Evolutionary conservation across 2,113 vertebrate species (phyloP).

Genomic region (Siniperca knerii): DNA sequence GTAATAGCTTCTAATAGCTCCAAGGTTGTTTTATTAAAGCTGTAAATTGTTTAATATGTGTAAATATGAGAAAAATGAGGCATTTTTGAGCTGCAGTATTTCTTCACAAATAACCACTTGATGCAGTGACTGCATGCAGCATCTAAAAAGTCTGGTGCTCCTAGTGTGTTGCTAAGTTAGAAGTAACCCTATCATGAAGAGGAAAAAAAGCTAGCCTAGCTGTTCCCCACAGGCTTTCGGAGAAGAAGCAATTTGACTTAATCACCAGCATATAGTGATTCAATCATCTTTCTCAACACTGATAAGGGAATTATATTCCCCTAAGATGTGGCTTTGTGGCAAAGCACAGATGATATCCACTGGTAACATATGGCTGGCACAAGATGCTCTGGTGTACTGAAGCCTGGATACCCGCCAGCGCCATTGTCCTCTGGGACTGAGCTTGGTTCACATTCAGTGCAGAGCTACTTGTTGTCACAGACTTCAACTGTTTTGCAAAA

Average conservation of each 20-base stretch:
- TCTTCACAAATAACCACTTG: neutral
- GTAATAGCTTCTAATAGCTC: neutral
- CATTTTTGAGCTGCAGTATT: neutral
- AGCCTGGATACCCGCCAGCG: conserved; percentile 52
- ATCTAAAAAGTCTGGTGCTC: neutral
- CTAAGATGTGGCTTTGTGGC: conserved; percentile 30
- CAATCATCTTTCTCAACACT: conserved; percentile 27
- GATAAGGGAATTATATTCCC: conserved; percentile 23
- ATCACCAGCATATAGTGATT: conserved; percentile 27
- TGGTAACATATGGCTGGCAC: conserved; percentile 57
- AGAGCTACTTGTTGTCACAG: conserved; percentile 46
- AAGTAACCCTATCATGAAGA: neutral
- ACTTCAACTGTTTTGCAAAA: conserved; percentile 23
- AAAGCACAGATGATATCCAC: conserved; percentile 44
- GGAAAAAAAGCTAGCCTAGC: neutral
- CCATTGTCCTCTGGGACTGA: conserved; percentile 54
- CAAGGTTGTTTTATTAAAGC: neutral
- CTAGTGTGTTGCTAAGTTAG: neutral
- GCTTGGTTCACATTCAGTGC: conserved; percentile 56
- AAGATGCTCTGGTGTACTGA: conserved; percentile 42
- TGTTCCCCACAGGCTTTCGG: neutral
- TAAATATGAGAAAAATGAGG: neutral
- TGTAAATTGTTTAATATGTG: neutral
- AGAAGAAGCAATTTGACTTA: conserved; percentile 14
- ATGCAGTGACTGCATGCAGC: neutral